Evolutionary conservation across 2,113 vertebrate genomes (phyloP).

Genomic region (Oostethus manadensis): DNA sequence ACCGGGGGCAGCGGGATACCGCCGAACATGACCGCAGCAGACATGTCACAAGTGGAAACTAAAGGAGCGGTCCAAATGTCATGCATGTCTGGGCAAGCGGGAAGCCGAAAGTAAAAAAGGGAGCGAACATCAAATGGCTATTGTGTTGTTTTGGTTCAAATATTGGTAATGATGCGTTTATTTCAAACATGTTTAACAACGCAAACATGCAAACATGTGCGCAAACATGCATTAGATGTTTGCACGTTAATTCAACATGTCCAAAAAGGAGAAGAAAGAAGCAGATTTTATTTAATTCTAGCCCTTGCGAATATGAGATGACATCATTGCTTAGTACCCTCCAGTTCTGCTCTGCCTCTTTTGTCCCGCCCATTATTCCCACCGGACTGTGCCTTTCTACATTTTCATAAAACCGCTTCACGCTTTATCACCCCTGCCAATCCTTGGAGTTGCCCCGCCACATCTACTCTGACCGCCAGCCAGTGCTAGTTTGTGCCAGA

Average conservation of each 20-base stretch:
- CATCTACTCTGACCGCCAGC: too few species aligned
- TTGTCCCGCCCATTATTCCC: constrained; percentile 12
- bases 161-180: constrained; percentile 10
- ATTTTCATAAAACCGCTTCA: constrained; percentile 21
- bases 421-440: constrained; percentile 3
- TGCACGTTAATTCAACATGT: too few species aligned
- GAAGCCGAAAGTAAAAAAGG: constrained; percentile 1
- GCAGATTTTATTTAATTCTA: too few species aligned
- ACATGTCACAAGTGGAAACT: constrained; percentile 28
- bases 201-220: too few species aligned
- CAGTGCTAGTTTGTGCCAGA: constrained; percentile 5
- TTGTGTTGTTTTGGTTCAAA: constrained; percentile 47
- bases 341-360: constrained; percentile 16
- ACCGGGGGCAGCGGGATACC: constrained; percentile 52
- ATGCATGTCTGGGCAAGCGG: constrained; percentile 41
- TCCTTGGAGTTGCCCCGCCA: constrained; percentile 2
- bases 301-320: constrained; percentile 47
- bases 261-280: too few species aligned
- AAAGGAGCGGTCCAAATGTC: constrained; percentile 25
- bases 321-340: constrained; percentile 67
- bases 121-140: constrained; percentile 60
- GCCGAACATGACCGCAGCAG: constrained; percentile 25
- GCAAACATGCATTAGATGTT: too few species aligned
- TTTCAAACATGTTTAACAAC: too few species aligned
- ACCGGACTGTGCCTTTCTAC: neutral